Evolutionary conservation across 2,113 vertebrate species (phyloP).

Genomic region (Setophaga kirtlandii): DNA sequence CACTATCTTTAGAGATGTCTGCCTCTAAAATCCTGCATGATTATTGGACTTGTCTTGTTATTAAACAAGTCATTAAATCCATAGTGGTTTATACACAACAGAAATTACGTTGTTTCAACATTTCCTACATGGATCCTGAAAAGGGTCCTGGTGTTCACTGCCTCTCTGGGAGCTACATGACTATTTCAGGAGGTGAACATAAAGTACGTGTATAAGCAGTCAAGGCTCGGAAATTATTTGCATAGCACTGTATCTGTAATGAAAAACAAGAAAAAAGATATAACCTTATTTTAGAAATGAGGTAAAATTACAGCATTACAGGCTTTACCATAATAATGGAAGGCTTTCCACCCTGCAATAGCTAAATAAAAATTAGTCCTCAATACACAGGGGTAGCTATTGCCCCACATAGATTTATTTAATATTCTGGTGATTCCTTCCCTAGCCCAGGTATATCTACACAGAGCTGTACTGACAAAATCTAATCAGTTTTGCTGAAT

Average conservation of each 20-base stretch:
- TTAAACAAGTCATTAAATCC: slow-evolving; percentile 23
- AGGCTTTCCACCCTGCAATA: background rate
- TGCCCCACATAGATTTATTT: background rate
- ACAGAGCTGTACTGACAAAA: background rate
- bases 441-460: background rate
- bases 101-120: background rate
- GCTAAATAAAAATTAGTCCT: background rate
- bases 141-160: background rate
- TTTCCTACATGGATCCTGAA: background rate
- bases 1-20: background rate
- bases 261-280: background rate
- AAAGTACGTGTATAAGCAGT: background rate
- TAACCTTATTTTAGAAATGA: background rate
- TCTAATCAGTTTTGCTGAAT: slow-evolving; percentile 21
- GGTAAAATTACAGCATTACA: background rate
- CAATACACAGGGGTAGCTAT: background rate
- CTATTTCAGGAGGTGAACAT: background rate
- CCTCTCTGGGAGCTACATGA: background rate
- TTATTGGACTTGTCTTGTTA: background rate
- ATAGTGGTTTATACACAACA: background rate
- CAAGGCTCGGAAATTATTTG: background rate
- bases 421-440: background rate
- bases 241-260: background rate
- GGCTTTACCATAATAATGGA: background rate
- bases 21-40: background rate